phyloP scores from a whole-genome alignment of 2,113 vertebrate species.

The Nothoprocta perdicaria region DNA sequence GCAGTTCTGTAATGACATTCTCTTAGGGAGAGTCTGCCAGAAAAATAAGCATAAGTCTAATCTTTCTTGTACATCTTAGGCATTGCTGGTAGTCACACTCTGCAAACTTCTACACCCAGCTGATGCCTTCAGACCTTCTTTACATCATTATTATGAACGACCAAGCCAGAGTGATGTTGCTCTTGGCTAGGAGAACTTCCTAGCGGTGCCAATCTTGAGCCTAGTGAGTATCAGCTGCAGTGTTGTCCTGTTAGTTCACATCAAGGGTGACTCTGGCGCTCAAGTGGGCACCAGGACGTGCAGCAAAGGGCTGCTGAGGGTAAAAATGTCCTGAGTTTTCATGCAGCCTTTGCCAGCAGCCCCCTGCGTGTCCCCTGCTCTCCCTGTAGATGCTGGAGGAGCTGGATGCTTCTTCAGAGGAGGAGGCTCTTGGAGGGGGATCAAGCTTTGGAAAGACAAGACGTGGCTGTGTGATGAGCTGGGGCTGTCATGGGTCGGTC shows the following conservation, averaged over 20 bases:
- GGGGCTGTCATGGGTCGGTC: not conserved
- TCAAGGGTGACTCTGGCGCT: not conserved
- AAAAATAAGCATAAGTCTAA: not conserved
- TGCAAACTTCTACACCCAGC: not conserved
- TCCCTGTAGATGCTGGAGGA: not conserved
- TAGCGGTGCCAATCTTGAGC: not conserved
- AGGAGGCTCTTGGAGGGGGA: not conserved
- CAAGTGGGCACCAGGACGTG: not conserved
- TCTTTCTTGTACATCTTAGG: not conserved
- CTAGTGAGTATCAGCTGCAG: not conserved
- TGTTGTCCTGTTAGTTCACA: not conserved
- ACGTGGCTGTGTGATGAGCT: not conserved
- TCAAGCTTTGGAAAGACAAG: not conserved
- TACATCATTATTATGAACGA: not conserved
- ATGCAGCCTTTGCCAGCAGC: fast-evolving
- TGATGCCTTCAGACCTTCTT: not conserved
- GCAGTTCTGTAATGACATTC: not conserved
- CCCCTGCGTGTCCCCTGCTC: not conserved
- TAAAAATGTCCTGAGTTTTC: not conserved
- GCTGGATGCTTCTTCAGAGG: not conserved
- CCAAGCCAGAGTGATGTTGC: not conserved
- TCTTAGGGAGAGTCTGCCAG: not conserved
- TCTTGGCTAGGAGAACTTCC: not conserved
- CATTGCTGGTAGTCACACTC: not conserved
- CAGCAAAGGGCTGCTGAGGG: not conserved